Base-by-base conservation (phyloP, 2,888 invertebrate species). In the Heliconius erato region DNA sequence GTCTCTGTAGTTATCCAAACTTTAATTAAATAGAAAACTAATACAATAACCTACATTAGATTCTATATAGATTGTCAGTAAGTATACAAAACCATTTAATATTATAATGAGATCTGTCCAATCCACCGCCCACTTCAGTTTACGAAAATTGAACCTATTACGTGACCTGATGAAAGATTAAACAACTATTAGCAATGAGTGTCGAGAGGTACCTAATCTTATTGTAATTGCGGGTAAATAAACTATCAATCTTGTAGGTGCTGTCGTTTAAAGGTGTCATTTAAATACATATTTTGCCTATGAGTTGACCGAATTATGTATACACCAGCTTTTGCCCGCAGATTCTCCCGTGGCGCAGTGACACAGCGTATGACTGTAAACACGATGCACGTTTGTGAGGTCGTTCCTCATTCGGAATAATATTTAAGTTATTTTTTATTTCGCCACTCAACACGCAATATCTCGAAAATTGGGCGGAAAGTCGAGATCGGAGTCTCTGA, bases 141-240 rank as follows among this genome's bases (percentile, higher is more conserved):
- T 44, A 26, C 26, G 26, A 49, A 49, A 44, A 44, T 72, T 1
- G 69, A 2, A 26, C 16, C 71, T 19, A 72, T 49, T 44, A 69
- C 32, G 72, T 72, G 72, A 44, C 72, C 72, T 49, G 72, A 44
- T 72, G 44, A 28, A 44, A 72, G n/a, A 72, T 72, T 72, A 72
- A 72, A 49, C 72, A 49, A 72, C 44, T 71, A 28, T 72, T 72
- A 72, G 16, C 44, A 44, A 44, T 72, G 26, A n/a, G 16, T 72
- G 72, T 44, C 44, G 44, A 72, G 72, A 44, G 19, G 40, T 40
- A 40, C 40, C n/a, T 69, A 35, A 19, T 68, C 32, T 44, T 16
- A 26, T 26, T 44, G 72, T 72, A 44, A 72, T 72, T 26, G 14
- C 26, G 26, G 7, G n/a, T 44, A 72, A 72, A 49, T 49, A 44